These are phyloP conservation scores for Spondyliosoma cantharus DNA, from an alignment of 2,797 vertebrate species.

Conservation along the genomic window DNA sequence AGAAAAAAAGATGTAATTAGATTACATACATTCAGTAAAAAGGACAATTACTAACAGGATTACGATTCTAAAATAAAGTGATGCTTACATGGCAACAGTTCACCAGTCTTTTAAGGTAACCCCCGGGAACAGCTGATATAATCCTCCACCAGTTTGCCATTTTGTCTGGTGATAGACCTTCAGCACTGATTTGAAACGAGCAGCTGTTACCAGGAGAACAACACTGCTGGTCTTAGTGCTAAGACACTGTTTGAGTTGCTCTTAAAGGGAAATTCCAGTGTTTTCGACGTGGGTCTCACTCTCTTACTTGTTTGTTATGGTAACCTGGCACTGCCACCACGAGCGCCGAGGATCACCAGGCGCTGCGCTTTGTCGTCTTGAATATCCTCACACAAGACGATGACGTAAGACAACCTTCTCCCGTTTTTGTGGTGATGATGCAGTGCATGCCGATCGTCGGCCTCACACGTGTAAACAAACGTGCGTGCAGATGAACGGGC, in stretches of 20 bases:
- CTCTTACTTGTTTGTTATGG: not conserved
- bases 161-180: not conserved
- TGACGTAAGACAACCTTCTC: not conserved
- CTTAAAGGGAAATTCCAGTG: not conserved
- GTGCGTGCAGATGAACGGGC: no score
- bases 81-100: no score
- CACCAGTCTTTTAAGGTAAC: no score
- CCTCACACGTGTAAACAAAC: not conserved
- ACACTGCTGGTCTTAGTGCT: not conserved
- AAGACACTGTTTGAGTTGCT: not conserved
- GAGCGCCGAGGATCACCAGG: not conserved
- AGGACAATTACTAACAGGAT: no score
- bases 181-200: not conserved
- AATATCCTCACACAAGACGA: not conserved
- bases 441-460: no score
- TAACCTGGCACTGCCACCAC: not conserved
- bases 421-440: not conserved
- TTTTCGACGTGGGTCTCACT: not conserved
- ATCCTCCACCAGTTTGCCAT: not conserved
- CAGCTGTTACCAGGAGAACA: not conserved
- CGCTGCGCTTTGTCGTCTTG: no score
- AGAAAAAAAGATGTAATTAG: no score
- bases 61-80: no score
- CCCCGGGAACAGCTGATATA: no score
- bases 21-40: no score